phyloP scores from a whole-genome alignment of 2,888 invertebrate genomes.

The Plusia festucae region DNA sequence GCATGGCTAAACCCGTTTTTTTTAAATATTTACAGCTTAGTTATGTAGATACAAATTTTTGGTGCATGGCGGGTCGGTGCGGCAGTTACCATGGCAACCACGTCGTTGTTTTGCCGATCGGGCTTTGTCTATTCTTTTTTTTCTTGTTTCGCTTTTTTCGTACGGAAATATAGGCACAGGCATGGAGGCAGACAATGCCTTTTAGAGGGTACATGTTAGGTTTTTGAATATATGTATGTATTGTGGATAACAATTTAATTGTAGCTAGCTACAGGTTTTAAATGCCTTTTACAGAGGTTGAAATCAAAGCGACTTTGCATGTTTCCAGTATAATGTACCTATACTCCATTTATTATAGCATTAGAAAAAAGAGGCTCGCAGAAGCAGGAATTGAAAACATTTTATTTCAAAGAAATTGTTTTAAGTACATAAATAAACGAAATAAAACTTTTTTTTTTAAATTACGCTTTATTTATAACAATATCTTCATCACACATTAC shows the following conservation, averaged over 20 bases:
- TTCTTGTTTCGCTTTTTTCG: constrained; percentile 71
- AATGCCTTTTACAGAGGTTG: constrained; percentile 34
- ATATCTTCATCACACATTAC: too few relatives aligned
- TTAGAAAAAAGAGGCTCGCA: too few relatives aligned
- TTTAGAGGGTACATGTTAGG: constrained; percentile 65
- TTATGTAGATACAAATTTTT: constrained; percentile 67
- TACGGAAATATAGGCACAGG: constrained; percentile 74
- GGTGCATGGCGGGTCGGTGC: constrained; percentile 73
- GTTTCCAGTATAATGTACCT: too few relatives aligned
- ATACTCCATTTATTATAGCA: too few relatives aligned
- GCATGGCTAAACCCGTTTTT: constrained; percentile 50
- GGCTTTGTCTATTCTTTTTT: constrained; percentile 76
- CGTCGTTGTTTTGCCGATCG: constrained; percentile 86
- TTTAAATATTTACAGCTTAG: constrained; percentile 59
- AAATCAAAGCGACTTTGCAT: constrained; percentile 2
- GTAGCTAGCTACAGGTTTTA: constrained; percentile 47
- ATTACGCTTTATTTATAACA: too few relatives aligned
- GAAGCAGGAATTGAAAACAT: too few relatives aligned
- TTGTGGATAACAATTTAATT: constrained; percentile 49
- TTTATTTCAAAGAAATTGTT: too few relatives aligned
- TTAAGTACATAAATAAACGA: too few relatives aligned
- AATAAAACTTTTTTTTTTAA: too few relatives aligned
- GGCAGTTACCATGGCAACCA: constrained; percentile 81
- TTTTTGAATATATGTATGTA: constrained; percentile 48
- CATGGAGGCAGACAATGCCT: constrained; percentile 68